Evolutionary conservation across 2,888 invertebrate species (phyloP).

Genomic region (Protophormia terraenovae): DNA sequence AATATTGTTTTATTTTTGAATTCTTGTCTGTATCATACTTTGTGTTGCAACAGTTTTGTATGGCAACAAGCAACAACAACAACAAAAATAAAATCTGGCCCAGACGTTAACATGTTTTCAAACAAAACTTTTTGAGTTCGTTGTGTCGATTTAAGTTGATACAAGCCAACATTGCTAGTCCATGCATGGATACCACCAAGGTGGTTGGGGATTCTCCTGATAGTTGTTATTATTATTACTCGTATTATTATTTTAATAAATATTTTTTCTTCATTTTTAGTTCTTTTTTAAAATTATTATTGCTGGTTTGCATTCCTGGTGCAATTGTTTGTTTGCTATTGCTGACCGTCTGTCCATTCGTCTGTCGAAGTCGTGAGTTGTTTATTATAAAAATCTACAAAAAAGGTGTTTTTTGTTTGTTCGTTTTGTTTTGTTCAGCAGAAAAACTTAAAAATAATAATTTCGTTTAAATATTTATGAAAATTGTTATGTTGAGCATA

Average conservation of each 20-base stretch:
- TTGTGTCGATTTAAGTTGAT: constrained; percentile 27
- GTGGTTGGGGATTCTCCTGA: constrained; percentile 63
- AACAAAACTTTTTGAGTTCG: constrained; percentile 12
- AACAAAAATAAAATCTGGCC: constrained; percentile 28
- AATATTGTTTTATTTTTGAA: background rate
- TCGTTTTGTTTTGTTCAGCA: constrained; percentile 23
- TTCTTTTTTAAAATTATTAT: background rate
- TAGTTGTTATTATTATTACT: constrained; percentile 66
- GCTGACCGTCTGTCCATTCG: background rate
- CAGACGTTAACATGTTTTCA: constrained; percentile 48
- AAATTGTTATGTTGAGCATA: constrained; percentile 42
- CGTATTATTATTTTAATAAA: constrained; percentile 43
- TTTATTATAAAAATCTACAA: constrained; percentile 53
- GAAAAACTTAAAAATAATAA: constrained; percentile 44
- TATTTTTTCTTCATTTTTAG: background rate
- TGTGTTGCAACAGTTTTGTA: constrained; percentile 13
- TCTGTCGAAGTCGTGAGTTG: constrained; percentile 62
- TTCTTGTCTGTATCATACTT: background rate
- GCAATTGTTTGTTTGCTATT: constrained; percentile 30
- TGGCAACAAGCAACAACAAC: no score
- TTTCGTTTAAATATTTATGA: constrained; percentile 60
- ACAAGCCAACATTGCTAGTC: background rate
- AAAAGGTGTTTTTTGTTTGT: constrained; percentile 42
- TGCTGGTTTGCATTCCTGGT: constrained; percentile 1
- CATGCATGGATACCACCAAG: constrained; percentile 31